These are phyloP conservation scores for Apodemus agrarius DNA, from an alignment of 2,797 vertebrate species.

Conservation along the genomic window DNA sequence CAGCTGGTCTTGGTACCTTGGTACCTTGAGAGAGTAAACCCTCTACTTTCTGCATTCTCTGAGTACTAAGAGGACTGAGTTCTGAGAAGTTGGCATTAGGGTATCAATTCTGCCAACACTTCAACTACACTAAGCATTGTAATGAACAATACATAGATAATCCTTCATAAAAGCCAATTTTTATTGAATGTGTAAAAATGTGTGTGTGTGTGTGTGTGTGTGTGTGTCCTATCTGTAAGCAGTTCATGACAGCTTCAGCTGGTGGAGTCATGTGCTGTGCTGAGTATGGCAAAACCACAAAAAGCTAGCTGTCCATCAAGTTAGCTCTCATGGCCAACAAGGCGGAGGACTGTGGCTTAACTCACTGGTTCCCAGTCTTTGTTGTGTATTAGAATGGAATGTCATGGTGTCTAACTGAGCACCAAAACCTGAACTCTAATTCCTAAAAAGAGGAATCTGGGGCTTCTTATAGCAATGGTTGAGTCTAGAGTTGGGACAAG, in stretches of 20 bases:
- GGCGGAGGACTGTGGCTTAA: not conserved
- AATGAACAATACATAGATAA: not conserved
- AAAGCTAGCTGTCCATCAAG: not conserved
- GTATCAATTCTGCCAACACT: not conserved
- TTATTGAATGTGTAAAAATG: not conserved
- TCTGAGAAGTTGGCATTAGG: not conserved
- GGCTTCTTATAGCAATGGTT: not conserved
- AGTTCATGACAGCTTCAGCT: accelerated
- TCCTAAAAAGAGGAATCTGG: not conserved
- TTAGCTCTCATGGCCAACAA: not conserved
- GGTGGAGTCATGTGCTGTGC: accelerated
- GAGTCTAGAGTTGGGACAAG: not conserved
- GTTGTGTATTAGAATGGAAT: not conserved
- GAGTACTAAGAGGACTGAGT: not conserved
- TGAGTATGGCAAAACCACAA: not conserved
- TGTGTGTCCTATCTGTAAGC: not conserved
- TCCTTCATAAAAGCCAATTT: not conserved
- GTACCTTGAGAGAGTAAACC: not conserved
- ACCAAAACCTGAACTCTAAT: not conserved
- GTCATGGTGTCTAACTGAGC: not conserved
- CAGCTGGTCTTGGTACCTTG: not conserved
- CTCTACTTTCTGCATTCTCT: not conserved
- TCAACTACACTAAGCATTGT: not conserved
- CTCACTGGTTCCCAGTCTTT: not conserved
- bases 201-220: too few relatives aligned